Evolutionary conservation across 2,113 vertebrate species (phyloP).

Genomic region (Hippopotamus amphibius): DNA sequence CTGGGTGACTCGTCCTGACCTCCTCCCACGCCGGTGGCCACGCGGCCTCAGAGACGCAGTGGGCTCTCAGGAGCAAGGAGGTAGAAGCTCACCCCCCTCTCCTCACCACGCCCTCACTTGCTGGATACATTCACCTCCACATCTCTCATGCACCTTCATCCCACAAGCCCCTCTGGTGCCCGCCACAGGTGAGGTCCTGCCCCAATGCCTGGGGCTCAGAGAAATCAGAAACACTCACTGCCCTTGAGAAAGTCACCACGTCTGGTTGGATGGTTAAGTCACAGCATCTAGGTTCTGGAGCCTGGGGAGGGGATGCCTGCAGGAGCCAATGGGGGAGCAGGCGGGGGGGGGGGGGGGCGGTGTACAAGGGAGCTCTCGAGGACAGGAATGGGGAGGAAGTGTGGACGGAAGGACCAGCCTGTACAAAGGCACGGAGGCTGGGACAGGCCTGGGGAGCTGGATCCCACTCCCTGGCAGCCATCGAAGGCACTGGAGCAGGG

Average conservation of each 20-base stretch:
- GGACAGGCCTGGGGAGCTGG: not conserved
- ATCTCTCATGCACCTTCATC: not conserved
- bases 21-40: not conserved
- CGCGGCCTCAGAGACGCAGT: not conserved
- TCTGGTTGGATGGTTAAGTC: not conserved
- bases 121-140: not conserved
- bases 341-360: not conserved
- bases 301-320: not conserved
- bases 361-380: not conserved
- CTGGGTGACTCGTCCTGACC: not conserved
- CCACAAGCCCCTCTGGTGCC: not conserved
- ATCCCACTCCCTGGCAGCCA: not conserved
- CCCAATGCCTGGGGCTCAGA: not conserved
- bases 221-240: not conserved
- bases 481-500: not conserved
- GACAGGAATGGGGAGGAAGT: not conserved
- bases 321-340: not conserved
- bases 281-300: not conserved
- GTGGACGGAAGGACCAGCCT: not conserved
- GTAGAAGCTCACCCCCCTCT: not conserved
- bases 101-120: not conserved
- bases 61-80: not conserved
- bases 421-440: not conserved
- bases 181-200: not conserved
- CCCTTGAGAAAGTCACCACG: constrained; percentile 39